These are phyloP conservation scores for Sarcophaga caerulescens DNA, from an alignment of 2,888 invertebrate genomes.

Conservation along the genomic window DNA sequence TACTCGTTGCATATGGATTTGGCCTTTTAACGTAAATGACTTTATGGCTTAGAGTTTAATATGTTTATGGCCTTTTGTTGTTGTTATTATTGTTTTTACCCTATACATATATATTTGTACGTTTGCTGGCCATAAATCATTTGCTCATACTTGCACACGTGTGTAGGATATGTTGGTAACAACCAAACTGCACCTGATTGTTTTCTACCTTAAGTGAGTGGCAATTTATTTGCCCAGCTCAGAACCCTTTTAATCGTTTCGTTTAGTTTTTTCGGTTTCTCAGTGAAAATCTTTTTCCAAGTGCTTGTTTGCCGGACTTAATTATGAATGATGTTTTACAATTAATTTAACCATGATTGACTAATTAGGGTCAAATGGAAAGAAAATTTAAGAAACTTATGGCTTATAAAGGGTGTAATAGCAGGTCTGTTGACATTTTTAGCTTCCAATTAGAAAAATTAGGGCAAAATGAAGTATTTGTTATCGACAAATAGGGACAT, in stretches of 20 bases:
- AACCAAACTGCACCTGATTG: slow-evolving; percentile 7
- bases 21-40: not conserved
- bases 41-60: slow-evolving; percentile 14
- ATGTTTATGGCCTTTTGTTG: not conserved
- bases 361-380: too few species aligned
- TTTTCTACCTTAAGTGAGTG: not conserved
- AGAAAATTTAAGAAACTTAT: too few species aligned
- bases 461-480: too few species aligned
- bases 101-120: slow-evolving; percentile 1
- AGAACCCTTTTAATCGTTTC: not conserved
- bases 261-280: not conserved
- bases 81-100: not conserved
- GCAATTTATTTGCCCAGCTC: not conserved
- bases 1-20: not conserved
- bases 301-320: not conserved
- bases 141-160: not conserved
- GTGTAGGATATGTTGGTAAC: too few species aligned
- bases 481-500: too few species aligned
- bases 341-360: too few species aligned
- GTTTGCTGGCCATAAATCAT: slow-evolving; percentile 22
- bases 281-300: slow-evolving; percentile 41
- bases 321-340: too few species aligned
- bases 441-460: too few species aligned
- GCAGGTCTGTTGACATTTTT: too few species aligned
- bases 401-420: too few species aligned